Percentiles rank a stretch among this genome's conserved stretches.
phyloP scores from a whole-genome alignment of 1,140 invertebrate genomes.

The Neelides sp. region DNA sequence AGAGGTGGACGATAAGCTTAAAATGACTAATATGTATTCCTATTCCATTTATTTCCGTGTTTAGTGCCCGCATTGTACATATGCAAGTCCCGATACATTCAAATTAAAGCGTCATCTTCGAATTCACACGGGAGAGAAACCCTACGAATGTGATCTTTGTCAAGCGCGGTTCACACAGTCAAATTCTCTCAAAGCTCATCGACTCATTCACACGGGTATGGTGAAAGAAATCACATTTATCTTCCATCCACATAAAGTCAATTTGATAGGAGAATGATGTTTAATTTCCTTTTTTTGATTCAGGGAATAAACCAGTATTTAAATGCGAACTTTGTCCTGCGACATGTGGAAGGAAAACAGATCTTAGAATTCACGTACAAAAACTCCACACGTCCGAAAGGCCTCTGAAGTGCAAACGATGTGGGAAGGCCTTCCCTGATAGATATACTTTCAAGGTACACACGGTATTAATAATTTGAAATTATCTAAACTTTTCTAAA shows the following conservation, averaged over 20 bases:
- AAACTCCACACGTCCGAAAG: conserved; percentile 89
- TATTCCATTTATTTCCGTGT: conserved; percentile 17
- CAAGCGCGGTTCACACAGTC: conserved; percentile 81
- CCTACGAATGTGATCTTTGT: conserved; percentile 50
- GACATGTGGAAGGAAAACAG: conserved; percentile 91
- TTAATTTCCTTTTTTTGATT: neutral
- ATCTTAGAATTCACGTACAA: conserved; percentile 88
- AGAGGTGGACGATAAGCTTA: too few species aligned
- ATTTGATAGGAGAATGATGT: neutral
- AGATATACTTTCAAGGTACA: conserved; percentile 47
- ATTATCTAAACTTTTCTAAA: neutral
- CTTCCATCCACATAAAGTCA: conserved; percentile 1
- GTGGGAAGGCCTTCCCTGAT: conserved; percentile 84
- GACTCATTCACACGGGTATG: conserved; percentile 81
- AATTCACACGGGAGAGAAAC: conserved; percentile 51
- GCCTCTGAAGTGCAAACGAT: conserved; percentile 81
- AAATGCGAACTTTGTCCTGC: conserved; percentile 90
- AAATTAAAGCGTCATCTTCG: conserved; percentile 61
- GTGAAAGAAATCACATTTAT: conserved; percentile 15
- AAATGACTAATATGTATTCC: too few species aligned
- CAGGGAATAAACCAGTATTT: conserved; percentile 82
- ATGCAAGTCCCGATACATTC: conserved; percentile 94
- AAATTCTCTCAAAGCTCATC: conserved; percentile 88
- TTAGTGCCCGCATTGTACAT: conserved; percentile 89
- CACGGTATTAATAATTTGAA: neutral